Evolutionary conservation across 2,113 vertebrate genomes (phyloP).

Genomic region (Rhegmatorhina hoffmannsi): DNA sequence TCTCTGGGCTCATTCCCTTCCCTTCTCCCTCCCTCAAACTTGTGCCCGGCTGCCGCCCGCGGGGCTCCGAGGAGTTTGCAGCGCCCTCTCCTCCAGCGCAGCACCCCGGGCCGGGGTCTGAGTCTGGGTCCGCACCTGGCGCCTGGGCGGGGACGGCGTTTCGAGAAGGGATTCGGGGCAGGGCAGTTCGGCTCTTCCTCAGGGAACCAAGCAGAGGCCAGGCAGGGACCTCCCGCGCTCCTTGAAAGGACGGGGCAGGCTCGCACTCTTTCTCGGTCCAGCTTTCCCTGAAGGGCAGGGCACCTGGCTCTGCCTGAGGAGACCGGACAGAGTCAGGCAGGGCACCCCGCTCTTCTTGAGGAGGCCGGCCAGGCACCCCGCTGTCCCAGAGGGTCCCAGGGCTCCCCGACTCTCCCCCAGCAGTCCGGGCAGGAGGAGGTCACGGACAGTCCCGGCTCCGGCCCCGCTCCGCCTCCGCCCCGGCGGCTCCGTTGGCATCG

Average conservation of each 20-base stretch:
- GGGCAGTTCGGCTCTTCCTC: too few species aligned
- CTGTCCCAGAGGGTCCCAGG: neutral
- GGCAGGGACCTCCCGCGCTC: neutral
- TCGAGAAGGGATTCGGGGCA: neutral
- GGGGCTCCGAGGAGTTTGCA: neutral
- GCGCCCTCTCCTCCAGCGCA: neutral
- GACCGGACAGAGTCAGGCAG: too few species aligned
- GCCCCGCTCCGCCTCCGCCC: neutral
- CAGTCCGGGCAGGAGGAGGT: neutral
- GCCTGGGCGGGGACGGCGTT: neutral
- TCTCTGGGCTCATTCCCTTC: neutral
- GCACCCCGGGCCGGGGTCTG: neutral
- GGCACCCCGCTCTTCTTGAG: too few species aligned
- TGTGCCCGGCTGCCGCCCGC: neutral
- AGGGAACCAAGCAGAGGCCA: neutral
- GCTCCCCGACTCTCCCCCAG: neutral
- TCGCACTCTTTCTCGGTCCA: too few species aligned
- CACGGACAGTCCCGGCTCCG: neutral
- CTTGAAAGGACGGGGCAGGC: neutral
- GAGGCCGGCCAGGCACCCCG: too few species aligned
- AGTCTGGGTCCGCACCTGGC: neutral
- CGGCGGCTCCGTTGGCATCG: neutral
- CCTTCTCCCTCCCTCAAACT: slow-evolving; percentile 10
- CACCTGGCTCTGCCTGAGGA: neutral
- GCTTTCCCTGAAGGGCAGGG: neutral